Conservation (phyloP, 2,797 vertebrate genomes). For the Microctenopoma steveboyesi region DNA sequence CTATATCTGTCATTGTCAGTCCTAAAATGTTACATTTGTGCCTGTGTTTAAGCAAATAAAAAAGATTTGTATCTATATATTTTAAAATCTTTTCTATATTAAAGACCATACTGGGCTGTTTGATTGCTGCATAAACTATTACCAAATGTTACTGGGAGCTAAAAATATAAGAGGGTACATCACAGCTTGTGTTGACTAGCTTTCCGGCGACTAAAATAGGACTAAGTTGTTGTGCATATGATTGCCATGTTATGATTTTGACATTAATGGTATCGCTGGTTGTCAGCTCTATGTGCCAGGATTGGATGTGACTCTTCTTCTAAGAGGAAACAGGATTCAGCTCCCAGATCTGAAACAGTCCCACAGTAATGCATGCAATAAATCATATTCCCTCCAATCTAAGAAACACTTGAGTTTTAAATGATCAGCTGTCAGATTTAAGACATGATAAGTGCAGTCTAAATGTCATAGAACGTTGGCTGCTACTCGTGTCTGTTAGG, state of each 20-base stretch:
- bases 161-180: slow-evolving; percentile 42
- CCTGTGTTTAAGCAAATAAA: background rate
- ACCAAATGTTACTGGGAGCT: slow-evolving; percentile 11
- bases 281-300: slow-evolving; percentile 58
- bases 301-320: slow-evolving; percentile 31
- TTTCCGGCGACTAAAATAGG: slow-evolving; percentile 47
- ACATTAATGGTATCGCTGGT: slow-evolving; percentile 59
- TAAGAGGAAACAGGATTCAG: slow-evolving; percentile 32
- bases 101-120: background rate
- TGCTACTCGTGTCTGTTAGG: background rate
- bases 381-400: background rate
- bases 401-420: background rate
- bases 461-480: background rate
- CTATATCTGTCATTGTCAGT: background rate
- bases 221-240: slow-evolving; percentile 32
- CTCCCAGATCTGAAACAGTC: background rate
- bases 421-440: slow-evolving; percentile 2
- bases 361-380: background rate
- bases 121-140: too few relatives aligned
- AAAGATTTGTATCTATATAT: too few relatives aligned
- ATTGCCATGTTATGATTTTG: slow-evolving; percentile 11
- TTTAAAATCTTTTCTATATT: background rate
- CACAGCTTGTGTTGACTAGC: slow-evolving; percentile 22
- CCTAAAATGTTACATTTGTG: background rate
- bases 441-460: slow-evolving; percentile 2